Evolutionary conservation across 1,140 invertebrate species (phyloP).

Genomic region (Tetramorium simillimum): DNA sequence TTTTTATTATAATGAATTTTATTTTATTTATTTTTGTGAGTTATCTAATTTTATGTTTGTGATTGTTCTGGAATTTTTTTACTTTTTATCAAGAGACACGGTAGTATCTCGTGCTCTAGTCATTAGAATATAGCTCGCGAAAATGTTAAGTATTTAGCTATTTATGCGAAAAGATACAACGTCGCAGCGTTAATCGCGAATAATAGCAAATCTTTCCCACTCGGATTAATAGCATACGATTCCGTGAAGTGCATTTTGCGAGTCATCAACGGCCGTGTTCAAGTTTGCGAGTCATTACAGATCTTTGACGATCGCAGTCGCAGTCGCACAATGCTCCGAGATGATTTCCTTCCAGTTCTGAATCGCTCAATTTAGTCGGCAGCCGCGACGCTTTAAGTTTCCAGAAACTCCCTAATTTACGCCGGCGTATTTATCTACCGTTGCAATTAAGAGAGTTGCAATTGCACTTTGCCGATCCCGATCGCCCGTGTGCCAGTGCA

Average conservation of each 20-base stretch:
- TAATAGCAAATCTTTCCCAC: conserved; percentile 12
- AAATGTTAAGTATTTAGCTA: neutral
- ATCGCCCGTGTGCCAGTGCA: conserved; percentile 33
- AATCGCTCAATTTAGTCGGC: conserved; percentile 62
- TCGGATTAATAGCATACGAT: conserved; percentile 36
- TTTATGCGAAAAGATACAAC: neutral
- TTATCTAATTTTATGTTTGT: neutral
- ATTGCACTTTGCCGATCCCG: conserved; percentile 47
- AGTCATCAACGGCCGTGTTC: conserved; percentile 33
- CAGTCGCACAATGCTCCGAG: conserved; percentile 42
- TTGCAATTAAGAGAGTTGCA: conserved; percentile 64
- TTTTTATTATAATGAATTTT: neutral
- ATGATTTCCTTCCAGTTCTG: conserved; percentile 57
- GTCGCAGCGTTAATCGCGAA: conserved; percentile 18
- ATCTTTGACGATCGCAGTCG: conserved; percentile 39
- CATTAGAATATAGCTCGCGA: neutral
- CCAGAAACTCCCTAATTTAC: conserved; percentile 65
- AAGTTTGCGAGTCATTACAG: conserved; percentile 52
- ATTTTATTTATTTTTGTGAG: neutral
- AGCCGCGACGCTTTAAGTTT: conserved; percentile 61
- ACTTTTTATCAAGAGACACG: neutral
- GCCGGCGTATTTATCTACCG: conserved; percentile 61
- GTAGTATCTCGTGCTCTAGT: no score
- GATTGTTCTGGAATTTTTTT: neutral
- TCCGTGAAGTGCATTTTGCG: conserved; percentile 20